Conservation (phyloP, 2,113 vertebrate species). For the Cygnus buccinator region DNA sequence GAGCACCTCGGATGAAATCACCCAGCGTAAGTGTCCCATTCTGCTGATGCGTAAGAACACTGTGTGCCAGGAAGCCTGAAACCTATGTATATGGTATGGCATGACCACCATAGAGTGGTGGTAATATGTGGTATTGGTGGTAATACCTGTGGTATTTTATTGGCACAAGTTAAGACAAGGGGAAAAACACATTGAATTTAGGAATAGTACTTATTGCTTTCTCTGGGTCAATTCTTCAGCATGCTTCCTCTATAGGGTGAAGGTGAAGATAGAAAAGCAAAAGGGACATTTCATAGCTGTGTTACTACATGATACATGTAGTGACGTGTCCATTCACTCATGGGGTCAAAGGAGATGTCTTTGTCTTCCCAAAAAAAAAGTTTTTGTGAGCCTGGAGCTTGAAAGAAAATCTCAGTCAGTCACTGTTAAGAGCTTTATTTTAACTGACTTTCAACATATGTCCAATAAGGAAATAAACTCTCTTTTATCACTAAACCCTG, state of each 20-base stretch:
- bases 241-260: background rate
- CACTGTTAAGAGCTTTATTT: background rate
- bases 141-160: background rate
- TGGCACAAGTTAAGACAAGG: background rate
- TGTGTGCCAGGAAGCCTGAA: background rate
- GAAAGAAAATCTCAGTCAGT: background rate
- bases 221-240: background rate
- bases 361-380: background rate
- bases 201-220: background rate
- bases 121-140: no score
- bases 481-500: background rate
- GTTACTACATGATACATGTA: background rate
- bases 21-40: background rate
- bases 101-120: background rate
- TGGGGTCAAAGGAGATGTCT: background rate
- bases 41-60: background rate
- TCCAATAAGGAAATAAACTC: background rate
- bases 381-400: background rate
- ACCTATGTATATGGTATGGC: accelerated
- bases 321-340: no score
- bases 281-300: background rate
- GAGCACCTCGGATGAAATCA: background rate
- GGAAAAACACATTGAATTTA: background rate
- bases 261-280: background rate
- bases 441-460: background rate